These are phyloP conservation scores for Gadopsis bispinosus DNA, from an alignment of 2,797 vertebrate genomes.

Conservation along the genomic window DNA sequence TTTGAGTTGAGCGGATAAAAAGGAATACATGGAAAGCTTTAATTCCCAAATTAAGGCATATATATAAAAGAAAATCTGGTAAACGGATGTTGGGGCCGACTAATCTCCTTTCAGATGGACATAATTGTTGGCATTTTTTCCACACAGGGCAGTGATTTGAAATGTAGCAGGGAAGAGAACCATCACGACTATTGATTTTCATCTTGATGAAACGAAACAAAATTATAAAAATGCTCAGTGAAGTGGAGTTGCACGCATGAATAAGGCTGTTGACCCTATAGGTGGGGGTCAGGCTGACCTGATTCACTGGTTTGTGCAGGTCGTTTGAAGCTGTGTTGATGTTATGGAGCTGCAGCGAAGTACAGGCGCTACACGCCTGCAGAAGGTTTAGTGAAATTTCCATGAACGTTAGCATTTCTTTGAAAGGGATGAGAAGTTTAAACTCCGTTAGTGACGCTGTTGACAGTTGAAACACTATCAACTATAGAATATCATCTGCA, in stretches of 20 bases:
- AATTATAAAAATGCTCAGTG: background rate
- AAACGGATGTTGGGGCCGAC: constrained; percentile 35
- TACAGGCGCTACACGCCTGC: constrained; percentile 15
- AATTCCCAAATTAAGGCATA: constrained; percentile 45
- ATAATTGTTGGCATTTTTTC: constrained; percentile 47
- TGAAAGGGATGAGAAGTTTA: background rate
- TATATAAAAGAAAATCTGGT: constrained; percentile 53
- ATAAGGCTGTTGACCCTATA: background rate
- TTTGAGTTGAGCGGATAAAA: background rate
- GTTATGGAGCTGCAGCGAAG: background rate
- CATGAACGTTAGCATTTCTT: constrained; percentile 29
- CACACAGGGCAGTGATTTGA: constrained; percentile 34
- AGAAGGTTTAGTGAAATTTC: constrained; percentile 15
- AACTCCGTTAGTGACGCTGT: constrained; percentile 28
- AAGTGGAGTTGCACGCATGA: background rate
- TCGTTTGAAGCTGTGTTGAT: constrained; percentile 15
- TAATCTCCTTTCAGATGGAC: constrained; percentile 51
- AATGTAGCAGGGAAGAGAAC: constrained; percentile 20
- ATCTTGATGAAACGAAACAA: background rate
- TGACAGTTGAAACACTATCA: constrained; percentile 53
- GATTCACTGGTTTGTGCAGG: background rate
- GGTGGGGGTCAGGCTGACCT: constrained; percentile 14
- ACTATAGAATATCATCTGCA: constrained; percentile 7
- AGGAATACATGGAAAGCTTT: constrained; percentile 25
- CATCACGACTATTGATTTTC: background rate